Evolutionary conservation across 2,797 vertebrate species (phyloP), one percentile per base, ranked within the genome.

Genomic region (Enteromius radiatus): DNA sequence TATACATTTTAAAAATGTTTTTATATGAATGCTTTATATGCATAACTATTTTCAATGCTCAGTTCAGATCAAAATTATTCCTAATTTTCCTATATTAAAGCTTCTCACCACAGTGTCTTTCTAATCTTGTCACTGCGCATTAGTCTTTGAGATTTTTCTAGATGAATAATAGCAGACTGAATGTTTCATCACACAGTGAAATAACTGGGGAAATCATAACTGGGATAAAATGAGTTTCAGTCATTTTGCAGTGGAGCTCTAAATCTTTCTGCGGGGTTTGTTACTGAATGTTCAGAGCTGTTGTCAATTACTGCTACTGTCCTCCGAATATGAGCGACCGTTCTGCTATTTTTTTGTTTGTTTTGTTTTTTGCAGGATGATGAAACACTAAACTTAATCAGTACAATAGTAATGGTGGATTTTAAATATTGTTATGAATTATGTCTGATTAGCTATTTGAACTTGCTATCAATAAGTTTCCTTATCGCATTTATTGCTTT

Each of bases 161-260:
- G 68, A 80, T 63, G 28, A 80, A 73, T 63, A 71, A 71, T 71
- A 71, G 19, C 38, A 80, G 28, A 71, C 26, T 80, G 41, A 84
- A 64, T 77, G 54, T 76, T 84, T 81, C 65, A 81, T 38, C 4
- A 33, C 43, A 77, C 33, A 43, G 41, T n/a, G 23, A 70, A 80
- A 36, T 8, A 54, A 28, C 52, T 38, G 33, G 56, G 56, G 38
- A 47, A 76, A 69, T 61, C 31, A 78, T 68, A 78, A 64, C 49
- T 75, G 64, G 41, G 36, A 70, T 59, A 17, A 67, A 69, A 80
- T 45, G 28, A 61, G 49, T 33, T 80, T 73, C 70, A 59, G 78
- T 73, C 63, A 68, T 49, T 81, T 70, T 70, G 11, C 73, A 23
- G 76, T 67, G 33, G 23, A 28, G 21, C 70, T 54, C 28, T 14